A percentile compares a stretch with the other conserved stretches of the same genome.
Evolutionary conservation across 2,113 vertebrate genomes (phyloP).

Genomic region (Otus sunia): DNA sequence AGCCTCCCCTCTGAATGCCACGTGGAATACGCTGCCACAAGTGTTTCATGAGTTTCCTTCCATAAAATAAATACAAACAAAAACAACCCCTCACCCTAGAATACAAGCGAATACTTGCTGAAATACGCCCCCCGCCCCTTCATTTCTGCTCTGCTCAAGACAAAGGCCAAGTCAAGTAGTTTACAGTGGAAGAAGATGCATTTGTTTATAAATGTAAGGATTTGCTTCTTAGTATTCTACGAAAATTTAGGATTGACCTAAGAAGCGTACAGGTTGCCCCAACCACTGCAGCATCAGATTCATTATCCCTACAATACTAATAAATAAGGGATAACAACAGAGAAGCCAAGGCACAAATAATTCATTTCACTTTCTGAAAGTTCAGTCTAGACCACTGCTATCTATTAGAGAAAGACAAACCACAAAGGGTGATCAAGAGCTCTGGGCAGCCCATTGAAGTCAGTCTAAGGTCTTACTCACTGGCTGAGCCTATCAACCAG

Average conservation of each 20-base stretch:
- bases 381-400: not conserved
- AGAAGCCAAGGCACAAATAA: not conserved
- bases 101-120: not conserved
- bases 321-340: not conserved
- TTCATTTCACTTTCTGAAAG: not conserved
- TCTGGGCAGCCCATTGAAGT: not conserved
- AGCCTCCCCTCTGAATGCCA: not conserved
- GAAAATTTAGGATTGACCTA: not conserved
- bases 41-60: not conserved
- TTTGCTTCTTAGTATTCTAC: not conserved
- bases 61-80: not conserved
- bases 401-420: not conserved
- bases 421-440: not conserved
- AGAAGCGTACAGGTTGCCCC: not conserved
- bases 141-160: not conserved
- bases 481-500: not conserved
- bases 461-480: not conserved
- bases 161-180: not conserved
- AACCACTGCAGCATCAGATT: not conserved
- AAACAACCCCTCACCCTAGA: not conserved
- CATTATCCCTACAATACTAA: not conserved
- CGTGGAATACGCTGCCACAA: not conserved
- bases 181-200: not conserved
- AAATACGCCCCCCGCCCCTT: not conserved
- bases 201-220: not conserved